Evolutionary conservation across 2,797 vertebrate genomes (phyloP).

Genomic region (Gallinago stenura): DNA sequence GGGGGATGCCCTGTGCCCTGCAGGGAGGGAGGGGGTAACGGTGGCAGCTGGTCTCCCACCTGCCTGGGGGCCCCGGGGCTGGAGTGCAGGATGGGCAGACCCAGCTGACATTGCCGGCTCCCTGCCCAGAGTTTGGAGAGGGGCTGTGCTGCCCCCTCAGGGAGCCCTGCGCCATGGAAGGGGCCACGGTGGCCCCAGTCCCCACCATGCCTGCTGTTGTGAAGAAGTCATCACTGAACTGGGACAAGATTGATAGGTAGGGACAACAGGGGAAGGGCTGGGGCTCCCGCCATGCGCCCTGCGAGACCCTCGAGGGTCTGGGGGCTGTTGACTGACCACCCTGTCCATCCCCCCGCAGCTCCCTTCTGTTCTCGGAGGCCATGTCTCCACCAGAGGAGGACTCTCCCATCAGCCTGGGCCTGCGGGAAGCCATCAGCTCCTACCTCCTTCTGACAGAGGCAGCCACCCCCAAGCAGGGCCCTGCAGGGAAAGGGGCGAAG

Average conservation of each 20-base stretch:
- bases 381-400: constrained; percentile 65
- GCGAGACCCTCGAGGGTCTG: rapidly evolving
- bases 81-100: neutral
- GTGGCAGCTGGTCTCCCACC: rapidly evolving
- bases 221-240: constrained; percentile 81
- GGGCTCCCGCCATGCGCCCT: rapidly evolving
- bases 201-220: constrained; percentile 24
- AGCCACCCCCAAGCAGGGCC: neutral
- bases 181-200: neutral
- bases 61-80: rapidly evolving
- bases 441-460: constrained; percentile 85
- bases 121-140: constrained; percentile 76
- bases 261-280: rapidly evolving
- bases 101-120: neutral
- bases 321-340: rapidly evolving
- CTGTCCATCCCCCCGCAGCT: constrained; percentile 40
- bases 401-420: constrained; percentile 86
- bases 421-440: constrained; percentile 87
- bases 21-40: neutral
- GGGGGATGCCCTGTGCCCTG: too few species aligned
- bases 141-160: constrained; percentile 84
- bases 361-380: constrained; percentile 77
- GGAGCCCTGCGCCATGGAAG: constrained; percentile 80
- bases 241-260: constrained; percentile 87
- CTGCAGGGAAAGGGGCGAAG: neutral